phyloP scores from a whole-genome alignment of 2,888 invertebrate genomes.

The Hypena proboscidalis region DNA sequence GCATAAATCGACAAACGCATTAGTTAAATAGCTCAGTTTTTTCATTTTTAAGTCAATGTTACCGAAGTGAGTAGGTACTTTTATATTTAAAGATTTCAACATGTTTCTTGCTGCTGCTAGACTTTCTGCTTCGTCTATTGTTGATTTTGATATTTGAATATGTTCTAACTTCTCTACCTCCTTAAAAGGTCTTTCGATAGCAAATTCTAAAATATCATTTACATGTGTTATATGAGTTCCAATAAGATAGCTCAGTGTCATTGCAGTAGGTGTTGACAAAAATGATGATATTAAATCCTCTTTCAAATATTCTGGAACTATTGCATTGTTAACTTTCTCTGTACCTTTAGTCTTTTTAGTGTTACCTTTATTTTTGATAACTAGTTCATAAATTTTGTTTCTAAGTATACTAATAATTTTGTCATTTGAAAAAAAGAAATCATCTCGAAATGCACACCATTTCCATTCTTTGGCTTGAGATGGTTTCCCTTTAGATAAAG shows the following conservation, averaged over 20 bases:
- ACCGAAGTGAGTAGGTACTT: slow-evolving; percentile 27
- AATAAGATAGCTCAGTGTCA: slow-evolving; percentile 15
- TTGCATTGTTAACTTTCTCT: background rate
- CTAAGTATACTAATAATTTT: slow-evolving; percentile 18
- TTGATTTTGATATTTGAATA: background rate
- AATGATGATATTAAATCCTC: slow-evolving; percentile 1
- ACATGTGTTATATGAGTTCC: slow-evolving; percentile 12
- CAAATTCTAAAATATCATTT: slow-evolving; percentile 2
- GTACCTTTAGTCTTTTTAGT: slow-evolving; percentile 5
- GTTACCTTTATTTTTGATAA: slow-evolving; percentile 7
- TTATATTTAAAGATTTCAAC: slow-evolving; percentile 2
- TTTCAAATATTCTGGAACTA: background rate
- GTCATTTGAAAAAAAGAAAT: slow-evolving; percentile 22
- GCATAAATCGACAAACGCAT: background rate
- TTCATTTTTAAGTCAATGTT: slow-evolving; percentile 23
- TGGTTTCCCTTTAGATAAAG: too few species aligned
- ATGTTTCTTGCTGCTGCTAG: background rate
- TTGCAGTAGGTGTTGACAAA: slow-evolving; percentile 1
- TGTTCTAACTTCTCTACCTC: background rate
- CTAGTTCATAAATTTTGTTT: slow-evolving; percentile 14
- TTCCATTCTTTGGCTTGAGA: background rate
- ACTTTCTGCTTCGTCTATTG: background rate
- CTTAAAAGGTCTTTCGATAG: background rate
- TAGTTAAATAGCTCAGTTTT: slow-evolving; percentile 1
- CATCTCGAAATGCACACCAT: slow-evolving; percentile 15